Evolutionary conservation across 2,797 vertebrate species (phyloP), one percentile per base, ranked within the genome.

Genomic region (Pipistrellus kuhlii): DNA sequence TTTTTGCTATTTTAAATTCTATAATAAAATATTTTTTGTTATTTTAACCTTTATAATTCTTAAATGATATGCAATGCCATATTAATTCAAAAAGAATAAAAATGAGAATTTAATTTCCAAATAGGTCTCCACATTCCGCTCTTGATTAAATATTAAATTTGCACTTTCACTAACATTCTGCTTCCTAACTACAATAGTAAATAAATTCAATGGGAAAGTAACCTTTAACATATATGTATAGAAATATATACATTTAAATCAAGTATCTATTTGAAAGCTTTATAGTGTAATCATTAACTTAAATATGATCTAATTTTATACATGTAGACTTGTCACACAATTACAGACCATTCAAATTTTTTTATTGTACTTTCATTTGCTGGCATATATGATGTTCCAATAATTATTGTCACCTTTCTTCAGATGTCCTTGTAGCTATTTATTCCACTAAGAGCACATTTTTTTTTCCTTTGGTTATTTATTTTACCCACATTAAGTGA

Each of bases 131-230:
- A 66, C 0, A 4, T 0, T 57, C 20, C 8, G 75, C 27, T 77
- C 1, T 8, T 83, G 27, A 77, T 25, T 59, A 82, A 68, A 2
- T 10, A 62, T 90, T 88, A 25, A 0, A 25, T 55, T 83, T 71
- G 2, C 23, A 66, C 14, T 78, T 95, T 73, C 35, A 66, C 35
- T 95, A 88, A 87, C 90, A 94, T 20, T 69, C 0, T n/a, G 38
- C 8, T 81, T 69, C 71, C 25, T 51, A 64, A 14, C 10, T 88
- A 55, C 12, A 85, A 14, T 75, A 78, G 38, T 57, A 80, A 75
- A 66, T 53, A 69, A 94, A 89, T 72, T 13, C 0, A 48, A 35
- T 21, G 51, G 62, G n/a, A 69, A 68, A 90, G 83, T 30, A 92
- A 7, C 5, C 57, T 76, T 78, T 88, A n/a, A 85, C 13, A 8